A percentile compares a stretch with the other conserved stretches of the same genome.
Conservation (phyloP, 2,888 invertebrate genomes). For the Caenorhabditis sp. region DNA sequence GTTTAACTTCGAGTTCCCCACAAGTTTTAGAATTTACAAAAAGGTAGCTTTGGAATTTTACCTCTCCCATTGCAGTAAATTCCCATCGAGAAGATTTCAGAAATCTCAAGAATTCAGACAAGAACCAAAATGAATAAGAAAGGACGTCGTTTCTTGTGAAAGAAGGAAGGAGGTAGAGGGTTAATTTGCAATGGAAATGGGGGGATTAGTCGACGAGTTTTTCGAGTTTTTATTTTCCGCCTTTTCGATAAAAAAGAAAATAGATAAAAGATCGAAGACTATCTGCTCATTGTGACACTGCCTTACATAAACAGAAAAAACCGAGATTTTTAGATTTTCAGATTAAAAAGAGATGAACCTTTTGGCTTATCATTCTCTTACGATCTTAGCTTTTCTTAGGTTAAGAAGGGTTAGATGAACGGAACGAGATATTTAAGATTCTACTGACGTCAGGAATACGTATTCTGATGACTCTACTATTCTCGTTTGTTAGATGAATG, state of each 20-base stretch:
- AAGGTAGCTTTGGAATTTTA: not conserved
- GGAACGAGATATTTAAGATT: not conserved
- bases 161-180: conserved; percentile 26
- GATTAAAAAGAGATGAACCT: not conserved
- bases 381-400: not conserved
- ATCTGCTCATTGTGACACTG: not conserved
- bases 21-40: not conserved
- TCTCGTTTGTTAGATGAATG: too few species aligned
- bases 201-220: conserved; percentile 48
- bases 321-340: not conserved
- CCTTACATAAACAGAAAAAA: not conserved
- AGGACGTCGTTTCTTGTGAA: conserved; percentile 7
- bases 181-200: conserved; percentile 65
- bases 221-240: not conserved
- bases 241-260: conserved; percentile 27
- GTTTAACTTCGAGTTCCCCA: too few species aligned
- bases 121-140: conserved; percentile 35
- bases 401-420: conserved; percentile 1
- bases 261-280: conserved; percentile 41
- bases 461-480: too few species aligned
- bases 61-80: conserved; percentile 16
- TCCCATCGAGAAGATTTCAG: conserved; percentile 11
- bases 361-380: not conserved
- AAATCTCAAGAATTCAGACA: conserved; percentile 42
- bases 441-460: conserved; percentile 8